Conservation (phyloP, 2,113 vertebrate genomes). For the Turnix velox region DNA sequence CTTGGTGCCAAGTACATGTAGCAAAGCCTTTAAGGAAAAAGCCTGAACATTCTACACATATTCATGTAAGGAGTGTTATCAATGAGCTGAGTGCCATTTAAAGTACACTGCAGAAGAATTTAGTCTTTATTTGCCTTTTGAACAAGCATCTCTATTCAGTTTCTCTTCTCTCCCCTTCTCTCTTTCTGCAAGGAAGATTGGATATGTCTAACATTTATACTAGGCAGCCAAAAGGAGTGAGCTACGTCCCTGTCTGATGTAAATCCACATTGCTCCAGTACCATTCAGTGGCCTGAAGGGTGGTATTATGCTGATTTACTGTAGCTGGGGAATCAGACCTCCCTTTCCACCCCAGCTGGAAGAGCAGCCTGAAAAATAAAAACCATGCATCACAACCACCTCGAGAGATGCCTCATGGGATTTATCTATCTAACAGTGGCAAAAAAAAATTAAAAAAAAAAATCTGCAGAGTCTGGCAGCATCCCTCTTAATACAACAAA, state of each 20-base stretch:
- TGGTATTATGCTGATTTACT: neutral
- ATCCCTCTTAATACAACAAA: neutral
- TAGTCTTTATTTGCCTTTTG: neutral
- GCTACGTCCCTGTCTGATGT: neutral
- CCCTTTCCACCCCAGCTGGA: neutral
- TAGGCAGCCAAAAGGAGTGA: neutral
- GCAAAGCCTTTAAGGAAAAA: neutral
- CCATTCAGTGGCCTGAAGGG: accelerated
- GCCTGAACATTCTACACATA: neutral
- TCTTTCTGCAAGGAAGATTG: neutral
- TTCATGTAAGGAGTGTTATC: neutral
- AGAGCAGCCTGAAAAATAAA: slow-evolving; percentile 13
- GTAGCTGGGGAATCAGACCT: neutral
- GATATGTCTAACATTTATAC: neutral
- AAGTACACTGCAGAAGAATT: neutral
- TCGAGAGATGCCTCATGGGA: neutral
- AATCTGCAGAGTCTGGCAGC: neutral
- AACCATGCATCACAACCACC: neutral
- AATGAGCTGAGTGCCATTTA: neutral
- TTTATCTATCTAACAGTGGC: neutral
- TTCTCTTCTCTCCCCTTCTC: neutral
- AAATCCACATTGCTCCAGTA: neutral
- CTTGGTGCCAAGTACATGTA: neutral
- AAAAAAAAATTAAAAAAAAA: neutral
- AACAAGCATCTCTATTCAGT: neutral